These are phyloP conservation scores for Nibea coibor DNA, from an alignment of 2,113 vertebrate species.

Conservation along the genomic window DNA sequence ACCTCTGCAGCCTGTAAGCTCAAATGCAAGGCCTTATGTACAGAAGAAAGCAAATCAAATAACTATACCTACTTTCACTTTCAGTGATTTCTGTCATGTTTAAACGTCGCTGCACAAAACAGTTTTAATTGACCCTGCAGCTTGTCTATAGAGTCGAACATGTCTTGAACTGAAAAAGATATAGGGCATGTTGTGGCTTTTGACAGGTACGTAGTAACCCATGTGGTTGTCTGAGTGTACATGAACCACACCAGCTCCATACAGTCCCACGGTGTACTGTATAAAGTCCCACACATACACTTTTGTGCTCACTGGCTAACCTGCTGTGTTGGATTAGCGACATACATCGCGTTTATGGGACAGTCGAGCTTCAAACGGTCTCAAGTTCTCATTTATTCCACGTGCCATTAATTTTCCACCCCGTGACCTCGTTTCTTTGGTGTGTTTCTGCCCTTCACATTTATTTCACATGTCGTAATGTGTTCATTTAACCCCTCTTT, in stretches of 20 bases:
- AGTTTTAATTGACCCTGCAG: background rate
- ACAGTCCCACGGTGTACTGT: slow-evolving; percentile 17
- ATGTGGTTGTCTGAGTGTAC: slow-evolving; percentile 60
- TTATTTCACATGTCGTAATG: background rate
- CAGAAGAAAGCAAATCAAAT: background rate
- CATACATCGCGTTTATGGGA: slow-evolving; percentile 25
- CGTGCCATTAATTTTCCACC: slow-evolving; percentile 13
- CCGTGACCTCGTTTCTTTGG: slow-evolving; percentile 16
- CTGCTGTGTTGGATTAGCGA: slow-evolving; percentile 21
- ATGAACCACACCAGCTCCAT: slow-evolving; percentile 33
- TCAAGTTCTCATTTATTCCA: slow-evolving; percentile 39
- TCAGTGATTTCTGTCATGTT: background rate
- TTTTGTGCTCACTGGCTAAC: background rate
- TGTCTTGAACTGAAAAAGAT: slow-evolving; percentile 30
- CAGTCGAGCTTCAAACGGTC: background rate
- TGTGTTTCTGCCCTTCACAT: slow-evolving; percentile 20
- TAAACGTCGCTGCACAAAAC: background rate
- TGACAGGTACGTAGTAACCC: slow-evolving; percentile 45
- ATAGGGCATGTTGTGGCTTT: slow-evolving; percentile 59
- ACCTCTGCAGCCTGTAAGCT: background rate
- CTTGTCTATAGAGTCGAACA: background rate
- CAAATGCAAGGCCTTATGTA: background rate
- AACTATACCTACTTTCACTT: background rate
- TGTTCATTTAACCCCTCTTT: slow-evolving; percentile 9
- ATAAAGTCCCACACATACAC: background rate